Conservation (phyloP, 2,888 invertebrate genomes). For the Luffia ferchaultella region DNA sequence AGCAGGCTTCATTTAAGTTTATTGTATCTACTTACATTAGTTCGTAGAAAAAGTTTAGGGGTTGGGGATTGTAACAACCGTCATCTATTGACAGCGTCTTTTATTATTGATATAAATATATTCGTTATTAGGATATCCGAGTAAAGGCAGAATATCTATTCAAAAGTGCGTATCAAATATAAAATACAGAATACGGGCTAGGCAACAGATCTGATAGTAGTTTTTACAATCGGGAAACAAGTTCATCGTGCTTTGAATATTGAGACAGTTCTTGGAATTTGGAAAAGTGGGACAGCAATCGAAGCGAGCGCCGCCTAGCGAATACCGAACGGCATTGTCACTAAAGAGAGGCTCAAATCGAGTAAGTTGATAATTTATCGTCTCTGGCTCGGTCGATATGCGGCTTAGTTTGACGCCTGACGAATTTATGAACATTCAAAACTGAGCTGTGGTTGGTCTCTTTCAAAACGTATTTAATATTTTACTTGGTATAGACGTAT, state of each 20-base stretch:
- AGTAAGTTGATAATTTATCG: conserved; percentile 48
- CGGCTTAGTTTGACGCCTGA: conserved; percentile 60
- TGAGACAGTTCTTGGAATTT: neutral
- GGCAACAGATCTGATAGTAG: neutral
- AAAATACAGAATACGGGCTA: neutral
- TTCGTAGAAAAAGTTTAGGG: neutral
- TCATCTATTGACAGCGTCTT: neutral
- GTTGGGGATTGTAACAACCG: too few relatives aligned
- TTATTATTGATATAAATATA: neutral
- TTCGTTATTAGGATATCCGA: neutral
- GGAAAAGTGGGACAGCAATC: too few relatives aligned
- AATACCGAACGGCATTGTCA: neutral
- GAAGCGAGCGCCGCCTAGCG: neutral
- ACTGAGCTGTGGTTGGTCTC: conserved; percentile 11
- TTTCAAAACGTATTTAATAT: neutral
- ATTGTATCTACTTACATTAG: neutral
- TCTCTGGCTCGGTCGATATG: conserved; percentile 51
- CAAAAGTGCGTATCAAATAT: neutral
- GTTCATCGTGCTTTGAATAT: neutral
- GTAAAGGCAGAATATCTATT: too few relatives aligned
- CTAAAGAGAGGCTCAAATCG: conserved; percentile 3
- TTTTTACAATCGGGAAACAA: neutral
- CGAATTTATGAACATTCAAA: conserved; percentile 60
- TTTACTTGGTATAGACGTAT: neutral
- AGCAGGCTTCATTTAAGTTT: neutral